Conservation (phyloP, 2,113 vertebrate species). For the Promerops cafer region DNA sequence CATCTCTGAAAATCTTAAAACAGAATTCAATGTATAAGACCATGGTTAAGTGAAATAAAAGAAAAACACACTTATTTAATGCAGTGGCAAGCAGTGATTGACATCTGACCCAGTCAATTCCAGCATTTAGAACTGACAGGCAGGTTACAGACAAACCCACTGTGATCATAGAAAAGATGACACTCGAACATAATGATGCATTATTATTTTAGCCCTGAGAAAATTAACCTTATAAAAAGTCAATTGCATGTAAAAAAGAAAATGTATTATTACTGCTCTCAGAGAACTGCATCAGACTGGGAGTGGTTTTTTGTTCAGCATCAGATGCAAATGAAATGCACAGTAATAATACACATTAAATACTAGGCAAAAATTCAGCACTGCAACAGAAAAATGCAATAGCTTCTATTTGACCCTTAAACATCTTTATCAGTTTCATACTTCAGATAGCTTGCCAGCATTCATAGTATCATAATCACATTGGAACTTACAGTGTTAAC, state of each 20-base stretch:
- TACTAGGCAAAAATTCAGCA: neutral
- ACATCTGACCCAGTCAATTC: neutral
- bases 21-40: neutral
- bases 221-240: constrained; percentile 22
- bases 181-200: neutral
- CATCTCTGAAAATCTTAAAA: neutral
- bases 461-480: neutral
- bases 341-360: neutral
- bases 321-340: neutral
- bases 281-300: neutral
- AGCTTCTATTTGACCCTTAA: neutral
- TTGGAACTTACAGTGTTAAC: neutral
- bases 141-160: constrained; percentile 9
- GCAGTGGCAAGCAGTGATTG: neutral
- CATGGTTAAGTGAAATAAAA: neutral
- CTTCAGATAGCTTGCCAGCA: neutral
- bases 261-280: neutral
- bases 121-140: neutral
- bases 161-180: neutral
- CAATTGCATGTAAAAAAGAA: neutral
- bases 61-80: neutral
- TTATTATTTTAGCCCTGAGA: neutral
- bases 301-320: neutral
- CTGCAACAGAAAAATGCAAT: neutral
- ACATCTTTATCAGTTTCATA: neutral